Evolutionary conservation across 2,797 vertebrate genomes (phyloP).

Genomic region (Xenops minutus): DNA sequence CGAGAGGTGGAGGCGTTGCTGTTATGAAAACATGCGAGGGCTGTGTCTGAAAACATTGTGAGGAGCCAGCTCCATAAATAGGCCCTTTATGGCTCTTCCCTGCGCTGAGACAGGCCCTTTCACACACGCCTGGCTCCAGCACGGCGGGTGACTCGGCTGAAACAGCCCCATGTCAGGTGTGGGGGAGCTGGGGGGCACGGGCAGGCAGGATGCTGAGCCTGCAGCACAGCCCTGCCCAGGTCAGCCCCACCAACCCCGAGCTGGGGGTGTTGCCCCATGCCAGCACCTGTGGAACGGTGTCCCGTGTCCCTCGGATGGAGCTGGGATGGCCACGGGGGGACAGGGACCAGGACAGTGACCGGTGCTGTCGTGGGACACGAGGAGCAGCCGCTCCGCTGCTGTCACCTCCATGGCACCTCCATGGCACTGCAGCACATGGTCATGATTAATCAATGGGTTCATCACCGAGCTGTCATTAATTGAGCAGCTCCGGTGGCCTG

Average conservation of each 20-base stretch:
- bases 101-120: conserved; percentile 32
- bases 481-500: background rate
- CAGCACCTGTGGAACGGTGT: fast-evolving
- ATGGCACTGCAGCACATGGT: background rate
- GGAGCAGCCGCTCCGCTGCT: background rate
- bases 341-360: background rate
- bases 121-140: background rate
- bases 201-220: background rate
- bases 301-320: background rate
- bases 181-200: fast-evolving
- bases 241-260: background rate
- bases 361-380: background rate
- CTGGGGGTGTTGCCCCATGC: background rate
- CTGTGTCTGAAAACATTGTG: conserved; percentile 60
- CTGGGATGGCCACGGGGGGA: background rate
- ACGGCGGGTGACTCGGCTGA: background rate
- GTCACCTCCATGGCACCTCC: too few relatives aligned
- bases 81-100: conserved; percentile 53
- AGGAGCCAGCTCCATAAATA: conserved; percentile 64
- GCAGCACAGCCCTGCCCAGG: background rate
- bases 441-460: background rate
- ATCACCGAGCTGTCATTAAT: background rate
- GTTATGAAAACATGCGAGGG: conserved; percentile 67
- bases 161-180: background rate
- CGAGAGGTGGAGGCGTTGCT: conserved; percentile 42